Evolutionary conservation across 2,888 invertebrate genomes (phyloP), one percentile per base, ranked within the genome.

Genomic region (Leptinotarsa peninsularis): DNA sequence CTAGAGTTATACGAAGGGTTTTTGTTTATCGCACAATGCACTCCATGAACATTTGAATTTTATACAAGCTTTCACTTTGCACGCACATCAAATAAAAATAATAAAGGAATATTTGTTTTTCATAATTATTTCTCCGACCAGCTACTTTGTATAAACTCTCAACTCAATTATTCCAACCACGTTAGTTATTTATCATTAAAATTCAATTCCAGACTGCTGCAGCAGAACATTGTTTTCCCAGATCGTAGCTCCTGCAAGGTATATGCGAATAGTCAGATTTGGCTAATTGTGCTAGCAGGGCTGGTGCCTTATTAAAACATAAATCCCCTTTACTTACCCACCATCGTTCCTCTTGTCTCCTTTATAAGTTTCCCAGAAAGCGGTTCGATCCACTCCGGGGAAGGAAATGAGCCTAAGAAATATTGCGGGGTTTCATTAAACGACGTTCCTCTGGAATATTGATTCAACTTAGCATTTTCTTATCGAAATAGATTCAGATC

Each of bases 261-360:
- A 70, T 43, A 77, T 80, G 80, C 75, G 67, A 68, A 73, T 63
- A 71, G 79, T 73, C 80, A 81, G 81, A 82, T 83, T 82, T 80
- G 78, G 82, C 81, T 84, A 84, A 84, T 83, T 84, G 82, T 82
- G 81, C 80, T 82, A 76, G 80, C 81, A 82, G 81, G 82, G 82
- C 80, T 77, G 78, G 78, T 71, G 78, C 80, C 79, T 83, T 83
- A 83, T 83, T 83, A 83, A 83, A 83, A 81, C 83, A 82, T 77
- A 78, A 79, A 78, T 74, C 78, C 74, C 81, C 76, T 79, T 77
- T 77, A 78, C 73, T 63, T 72, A 74, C 71, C 73, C 60, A 33
- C 75, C 73, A 78, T 71, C 74, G 74, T 78, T 78, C 75, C 76
- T 72, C 81, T 78, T 79, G 81, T 81, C 81, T 80, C 80, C 80